Evolutionary conservation across 2,888 invertebrate species (phyloP), one percentile per base, ranked within the genome.

Genomic region (Hydroisotoma schaefferi): DNA sequence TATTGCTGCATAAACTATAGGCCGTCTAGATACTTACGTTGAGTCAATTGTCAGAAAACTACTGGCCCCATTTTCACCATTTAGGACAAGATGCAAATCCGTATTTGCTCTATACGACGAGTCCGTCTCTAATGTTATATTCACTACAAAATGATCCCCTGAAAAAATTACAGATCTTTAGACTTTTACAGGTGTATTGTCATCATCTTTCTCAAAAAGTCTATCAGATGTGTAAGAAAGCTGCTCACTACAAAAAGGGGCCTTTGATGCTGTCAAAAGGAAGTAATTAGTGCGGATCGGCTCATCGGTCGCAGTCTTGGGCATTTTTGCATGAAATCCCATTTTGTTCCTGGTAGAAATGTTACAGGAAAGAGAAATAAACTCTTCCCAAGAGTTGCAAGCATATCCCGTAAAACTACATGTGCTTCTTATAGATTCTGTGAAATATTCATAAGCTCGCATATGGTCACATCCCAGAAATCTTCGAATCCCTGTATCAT

Each of bases 401-500:
- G 87, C 84, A 57, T 90, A 85, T 0, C 86, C 86, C 74, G 84
- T 79, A 75, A 88, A 94, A 0, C 87, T 85, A 73, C 94, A 94
- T 15, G 80, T 77, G 0, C 86, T 82, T 64, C 86, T 85, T 51
- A 94, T 85, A 69, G 89, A 91, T 77, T 94, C 94, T 0, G 83
- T 86, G 75, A 90, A 93, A 74, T 85, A 87, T 72, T 88, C 85
- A 75, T 90, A 85, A 65, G 91, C 88, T 53, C 94, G 80, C 59
- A 92, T 83, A 75, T 95, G 94, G 77, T 91, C 89, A 76, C 94
- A 95, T 26, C 90, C 87, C 20, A 94, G 79, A 74, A 84, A 86
- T 68, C 84, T 82, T 57, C 84, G 82, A 4, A 87, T 5, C 78
- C 2, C 84, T 85, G 82, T 15, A 33, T 8, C 8, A 33, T 10